phyloP scores from a whole-genome alignment of 2,113 vertebrate genomes.

The Malurus melanocephalus region DNA sequence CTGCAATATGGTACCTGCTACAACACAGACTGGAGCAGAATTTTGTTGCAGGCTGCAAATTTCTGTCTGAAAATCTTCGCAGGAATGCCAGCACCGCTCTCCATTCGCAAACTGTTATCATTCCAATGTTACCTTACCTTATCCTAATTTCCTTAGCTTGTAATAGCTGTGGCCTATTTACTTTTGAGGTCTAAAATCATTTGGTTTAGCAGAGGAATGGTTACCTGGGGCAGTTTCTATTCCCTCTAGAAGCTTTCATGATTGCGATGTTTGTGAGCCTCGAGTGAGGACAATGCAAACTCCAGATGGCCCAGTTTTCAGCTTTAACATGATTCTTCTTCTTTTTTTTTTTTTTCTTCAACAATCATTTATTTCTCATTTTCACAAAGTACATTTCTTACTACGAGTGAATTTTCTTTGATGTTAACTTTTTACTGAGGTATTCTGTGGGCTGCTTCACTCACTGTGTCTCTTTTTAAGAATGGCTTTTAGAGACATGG shows the following conservation, averaged over 20 bases:
- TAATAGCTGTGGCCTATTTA: constrained; percentile 47
- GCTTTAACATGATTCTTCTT: background rate
- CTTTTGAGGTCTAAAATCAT: constrained; percentile 25
- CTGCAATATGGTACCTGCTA: background rate
- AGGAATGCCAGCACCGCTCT: background rate
- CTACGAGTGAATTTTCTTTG: background rate
- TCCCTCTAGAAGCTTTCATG: constrained; percentile 17
- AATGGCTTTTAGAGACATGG: background rate
- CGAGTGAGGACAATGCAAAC: background rate
- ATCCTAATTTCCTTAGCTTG: constrained; percentile 40
- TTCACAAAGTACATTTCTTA: background rate
- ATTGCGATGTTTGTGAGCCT: constrained; percentile 14
- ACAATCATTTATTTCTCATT: background rate
- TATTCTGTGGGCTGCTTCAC: background rate
- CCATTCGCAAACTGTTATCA: background rate
- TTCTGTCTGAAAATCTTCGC: background rate
- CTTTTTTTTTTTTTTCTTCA: background rate
- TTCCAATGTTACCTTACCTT: constrained; percentile 18
- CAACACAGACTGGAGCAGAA: background rate
- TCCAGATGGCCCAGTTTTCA: constrained; percentile 32
- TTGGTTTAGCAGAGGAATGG: background rate
- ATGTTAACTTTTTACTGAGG: background rate
- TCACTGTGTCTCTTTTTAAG: background rate
- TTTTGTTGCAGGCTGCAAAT: background rate
- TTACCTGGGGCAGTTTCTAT: constrained; percentile 46